Evolutionary conservation across 1,140 invertebrate genomes (phyloP).

Genomic region (Coelopa frigida): DNA sequence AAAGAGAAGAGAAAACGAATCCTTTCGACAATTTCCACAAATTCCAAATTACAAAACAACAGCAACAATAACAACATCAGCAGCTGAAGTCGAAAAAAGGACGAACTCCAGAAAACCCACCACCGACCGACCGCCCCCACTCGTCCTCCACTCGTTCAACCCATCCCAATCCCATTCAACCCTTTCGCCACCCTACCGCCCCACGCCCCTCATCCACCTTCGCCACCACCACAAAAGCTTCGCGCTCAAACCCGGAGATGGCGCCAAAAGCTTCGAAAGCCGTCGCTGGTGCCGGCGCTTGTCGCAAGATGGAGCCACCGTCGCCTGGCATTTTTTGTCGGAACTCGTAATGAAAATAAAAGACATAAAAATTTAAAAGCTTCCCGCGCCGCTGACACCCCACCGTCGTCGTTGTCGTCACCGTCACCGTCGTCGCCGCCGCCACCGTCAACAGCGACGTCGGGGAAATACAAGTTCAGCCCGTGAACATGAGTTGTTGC

Average conservation of each 20-base stretch:
- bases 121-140: neutral
- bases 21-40: too few species aligned
- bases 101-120: too few species aligned
- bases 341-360: conserved; percentile 11
- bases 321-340: neutral
- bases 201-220: conserved; percentile 2
- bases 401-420: too few species aligned
- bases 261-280: conserved; percentile 14
- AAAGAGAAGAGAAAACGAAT: too few species aligned
- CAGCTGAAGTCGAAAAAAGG: too few species aligned
- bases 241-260: neutral
- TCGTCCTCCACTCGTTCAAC: neutral
- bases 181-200: neutral
- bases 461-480: neutral
- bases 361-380: conserved; percentile 11
- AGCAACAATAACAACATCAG: too few species aligned
- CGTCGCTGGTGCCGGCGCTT: neutral
- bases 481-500: neutral
- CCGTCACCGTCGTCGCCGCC: too few species aligned
- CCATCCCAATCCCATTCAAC: neutral
- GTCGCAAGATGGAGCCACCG: conserved; percentile 16
- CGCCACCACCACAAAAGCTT: conserved; percentile 5
- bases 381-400: too few species aligned
- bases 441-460: too few species aligned
- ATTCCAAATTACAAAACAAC: too few species aligned